Percentiles rank a stretch among this genome's conserved stretches.
phyloP scores from a whole-genome alignment of 2,797 vertebrate species.

The Tinamus major region DNA sequence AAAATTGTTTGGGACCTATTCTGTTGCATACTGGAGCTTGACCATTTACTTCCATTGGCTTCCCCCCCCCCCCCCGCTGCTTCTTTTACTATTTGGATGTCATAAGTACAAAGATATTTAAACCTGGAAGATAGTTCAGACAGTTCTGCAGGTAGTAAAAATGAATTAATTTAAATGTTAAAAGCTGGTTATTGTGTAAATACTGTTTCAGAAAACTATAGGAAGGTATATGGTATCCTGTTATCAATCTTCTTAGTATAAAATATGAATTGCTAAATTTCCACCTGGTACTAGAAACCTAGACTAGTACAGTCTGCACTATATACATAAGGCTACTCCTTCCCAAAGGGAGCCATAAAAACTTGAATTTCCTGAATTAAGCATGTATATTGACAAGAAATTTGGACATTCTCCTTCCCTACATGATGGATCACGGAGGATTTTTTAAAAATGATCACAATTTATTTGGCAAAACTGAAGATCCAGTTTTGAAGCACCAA shows the following conservation, averaged over 20 bases:
- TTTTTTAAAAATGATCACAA: background rate
- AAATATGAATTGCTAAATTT: background rate
- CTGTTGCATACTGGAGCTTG: background rate
- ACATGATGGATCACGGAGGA: background rate
- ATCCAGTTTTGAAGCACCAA: background rate
- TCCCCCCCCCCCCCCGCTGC: background rate
- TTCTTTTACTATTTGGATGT: background rate
- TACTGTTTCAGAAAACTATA: background rate
- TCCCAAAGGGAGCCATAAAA: background rate
- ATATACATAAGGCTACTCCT: background rate
- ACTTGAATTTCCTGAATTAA: background rate
- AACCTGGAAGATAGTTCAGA: background rate
- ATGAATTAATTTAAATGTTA: background rate
- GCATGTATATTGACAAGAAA: background rate
- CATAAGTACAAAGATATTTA: background rate
- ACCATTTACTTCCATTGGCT: background rate
- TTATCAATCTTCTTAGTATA: background rate
- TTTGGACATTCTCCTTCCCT: background rate
- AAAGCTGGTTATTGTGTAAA: background rate
- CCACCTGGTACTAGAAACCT: background rate
- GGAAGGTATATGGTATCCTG: background rate
- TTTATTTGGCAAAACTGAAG: background rate
- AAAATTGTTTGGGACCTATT: background rate
- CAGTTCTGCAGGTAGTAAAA: background rate
- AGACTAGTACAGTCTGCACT: too few species aligned